Evolutionary conservation across 2,888 invertebrate genomes (phyloP).

Genomic region (Caenorhabditis parvicauda): DNA sequence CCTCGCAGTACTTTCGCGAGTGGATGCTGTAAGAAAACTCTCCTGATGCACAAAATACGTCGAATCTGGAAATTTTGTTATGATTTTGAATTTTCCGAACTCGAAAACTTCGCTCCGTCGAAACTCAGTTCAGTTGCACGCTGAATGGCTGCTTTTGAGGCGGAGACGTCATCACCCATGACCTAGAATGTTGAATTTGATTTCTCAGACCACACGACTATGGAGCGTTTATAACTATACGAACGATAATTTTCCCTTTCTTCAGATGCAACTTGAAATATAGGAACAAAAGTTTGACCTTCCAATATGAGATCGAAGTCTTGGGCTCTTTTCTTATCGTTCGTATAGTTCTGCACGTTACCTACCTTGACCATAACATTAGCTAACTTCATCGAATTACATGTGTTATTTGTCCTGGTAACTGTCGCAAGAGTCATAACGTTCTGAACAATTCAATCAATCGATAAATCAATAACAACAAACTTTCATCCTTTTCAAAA

Average conservation of each 20-base stretch:
- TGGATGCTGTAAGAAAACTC: slow-evolving; percentile 50
- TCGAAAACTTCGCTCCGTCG: slow-evolving; percentile 18
- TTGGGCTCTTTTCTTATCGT: neutral
- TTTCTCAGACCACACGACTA: too few species aligned
- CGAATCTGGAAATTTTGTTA: slow-evolving; percentile 10
- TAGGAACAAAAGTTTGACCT: neutral
- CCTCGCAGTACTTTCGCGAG: slow-evolving; percentile 40
- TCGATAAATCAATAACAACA: neutral
- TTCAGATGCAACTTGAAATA: neutral
- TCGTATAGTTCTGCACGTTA: neutral
- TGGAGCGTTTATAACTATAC: too few species aligned
- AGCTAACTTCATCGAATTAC: slow-evolving; percentile 40
- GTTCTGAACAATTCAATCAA: neutral
- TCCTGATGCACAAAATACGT: slow-evolving; percentile 43
- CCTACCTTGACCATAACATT: slow-evolving; percentile 35
- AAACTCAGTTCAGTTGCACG: slow-evolving; percentile 43
- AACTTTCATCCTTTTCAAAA: slow-evolving; percentile 18
- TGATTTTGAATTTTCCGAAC: neutral
- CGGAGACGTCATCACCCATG: slow-evolving; percentile 40
- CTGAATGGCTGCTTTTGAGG: slow-evolving; percentile 36
- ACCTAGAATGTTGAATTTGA: too few species aligned
- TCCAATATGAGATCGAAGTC: too few species aligned
- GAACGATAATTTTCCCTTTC: neutral
- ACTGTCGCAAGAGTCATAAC: neutral
- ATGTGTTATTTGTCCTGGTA: slow-evolving; percentile 21